A percentile compares a stretch with the other conserved stretches of the same genome.
phyloP scores from a whole-genome alignment of 1,140 invertebrate genomes.

The Capitella teleta region DNA sequence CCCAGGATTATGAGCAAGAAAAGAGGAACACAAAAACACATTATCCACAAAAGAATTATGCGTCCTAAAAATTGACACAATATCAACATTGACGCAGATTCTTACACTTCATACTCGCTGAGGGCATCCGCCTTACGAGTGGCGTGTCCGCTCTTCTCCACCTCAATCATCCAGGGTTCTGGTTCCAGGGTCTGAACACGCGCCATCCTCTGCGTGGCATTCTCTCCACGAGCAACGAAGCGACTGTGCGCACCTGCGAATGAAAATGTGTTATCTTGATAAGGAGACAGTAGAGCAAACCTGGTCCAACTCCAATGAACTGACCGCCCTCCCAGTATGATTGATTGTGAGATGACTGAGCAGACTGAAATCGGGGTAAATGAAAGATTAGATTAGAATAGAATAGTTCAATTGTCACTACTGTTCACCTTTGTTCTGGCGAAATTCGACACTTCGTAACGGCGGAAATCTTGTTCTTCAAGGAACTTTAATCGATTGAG shows the following conservation, averaged over 20 bases:
- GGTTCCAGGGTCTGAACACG: constrained; percentile 27
- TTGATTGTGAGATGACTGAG: constrained; percentile 26
- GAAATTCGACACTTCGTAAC: constrained; percentile 33
- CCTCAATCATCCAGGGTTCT: constrained; percentile 27
- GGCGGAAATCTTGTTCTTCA: constrained; percentile 15
- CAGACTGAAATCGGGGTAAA: constrained; percentile 11
- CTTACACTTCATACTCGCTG: constrained; percentile 11
- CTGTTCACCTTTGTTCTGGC: constrained; percentile 20
- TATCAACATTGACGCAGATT: neutral
- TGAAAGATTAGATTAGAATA: too few species aligned
- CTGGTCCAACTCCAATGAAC: constrained; percentile 35
- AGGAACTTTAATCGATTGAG: constrained; percentile 17
- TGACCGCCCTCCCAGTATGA: constrained; percentile 31
- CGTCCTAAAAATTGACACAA: neutral
- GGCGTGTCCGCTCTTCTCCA: constrained; percentile 25
- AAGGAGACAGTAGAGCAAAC: constrained; percentile 9
- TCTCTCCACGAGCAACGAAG: constrained; percentile 10
- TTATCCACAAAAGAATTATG: neutral
- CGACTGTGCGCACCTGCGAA: constrained; percentile 26
- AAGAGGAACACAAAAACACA: neutral
- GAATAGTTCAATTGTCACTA: neutral
- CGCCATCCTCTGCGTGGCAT: constrained; percentile 16
- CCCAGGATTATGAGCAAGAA: neutral
- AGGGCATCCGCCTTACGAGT: constrained; percentile 19
- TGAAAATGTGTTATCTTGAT: neutral